These are phyloP conservation scores for Pseudopleuronectes americanus DNA, from an alignment of 2,797 vertebrate genomes.

Conservation along the genomic window DNA sequence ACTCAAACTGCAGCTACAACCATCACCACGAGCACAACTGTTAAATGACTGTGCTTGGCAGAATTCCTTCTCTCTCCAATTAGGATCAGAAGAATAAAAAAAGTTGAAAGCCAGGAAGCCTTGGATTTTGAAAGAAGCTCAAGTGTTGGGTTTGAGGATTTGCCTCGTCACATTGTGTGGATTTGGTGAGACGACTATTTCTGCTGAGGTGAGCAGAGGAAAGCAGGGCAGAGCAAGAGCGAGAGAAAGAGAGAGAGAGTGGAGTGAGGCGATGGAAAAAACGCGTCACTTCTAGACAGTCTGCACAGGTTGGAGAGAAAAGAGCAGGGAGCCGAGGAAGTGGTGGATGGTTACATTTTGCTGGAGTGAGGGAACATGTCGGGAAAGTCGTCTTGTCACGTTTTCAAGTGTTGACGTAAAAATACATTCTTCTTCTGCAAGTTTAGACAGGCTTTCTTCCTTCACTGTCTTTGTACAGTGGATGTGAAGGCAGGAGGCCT, in stretches of 20 bases:
- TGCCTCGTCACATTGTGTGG: slow-evolving; percentile 57
- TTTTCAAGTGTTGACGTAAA: background rate
- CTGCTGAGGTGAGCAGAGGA: slow-evolving; percentile 54
- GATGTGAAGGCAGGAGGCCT: background rate
- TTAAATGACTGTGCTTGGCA: background rate
- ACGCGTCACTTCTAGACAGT: slow-evolving; percentile 42
- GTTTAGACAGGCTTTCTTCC: background rate
- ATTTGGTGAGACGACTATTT: slow-evolving; percentile 70
- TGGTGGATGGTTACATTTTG: slow-evolving; percentile 8
- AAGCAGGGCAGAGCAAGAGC: slow-evolving; percentile 25
- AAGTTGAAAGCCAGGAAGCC: slow-evolving; percentile 24
- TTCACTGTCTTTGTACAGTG: background rate
- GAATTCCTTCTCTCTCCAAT: background rate
- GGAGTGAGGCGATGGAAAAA: slow-evolving; percentile 74
- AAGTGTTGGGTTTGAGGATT: slow-evolving; percentile 36
- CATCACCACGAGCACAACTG: background rate
- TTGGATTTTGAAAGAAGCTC: slow-evolving; percentile 48
- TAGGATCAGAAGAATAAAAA: slow-evolving; percentile 41
- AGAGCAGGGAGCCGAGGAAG: slow-evolving; percentile 12
- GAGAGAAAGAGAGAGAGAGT: slow-evolving; percentile 32
- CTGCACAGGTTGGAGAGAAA: slow-evolving; percentile 39
- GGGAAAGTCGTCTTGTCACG: slow-evolving; percentile 2
- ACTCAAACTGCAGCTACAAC: background rate
- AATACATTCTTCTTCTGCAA: background rate
- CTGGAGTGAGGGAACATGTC: slow-evolving; percentile 5